phyloP scores from a whole-genome alignment of 2,797 vertebrate genomes.

The Typhlichthys eigenmanni region DNA sequence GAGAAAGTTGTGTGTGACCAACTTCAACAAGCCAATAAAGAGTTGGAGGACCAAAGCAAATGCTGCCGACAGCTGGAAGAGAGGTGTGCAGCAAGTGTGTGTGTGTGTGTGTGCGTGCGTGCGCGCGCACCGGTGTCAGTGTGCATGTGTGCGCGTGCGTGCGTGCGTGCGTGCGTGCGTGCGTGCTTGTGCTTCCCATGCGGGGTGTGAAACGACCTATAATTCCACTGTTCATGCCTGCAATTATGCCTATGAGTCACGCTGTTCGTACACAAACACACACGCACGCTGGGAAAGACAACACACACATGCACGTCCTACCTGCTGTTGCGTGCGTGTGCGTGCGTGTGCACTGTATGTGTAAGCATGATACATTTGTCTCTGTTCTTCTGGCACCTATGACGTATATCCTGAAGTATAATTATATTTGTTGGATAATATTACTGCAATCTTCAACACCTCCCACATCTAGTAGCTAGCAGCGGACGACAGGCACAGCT shows the following conservation, averaged over 20 bases:
- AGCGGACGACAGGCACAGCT: neutral
- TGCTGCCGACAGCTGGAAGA: conserved; percentile 75
- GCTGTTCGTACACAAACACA: conserved; percentile 46
- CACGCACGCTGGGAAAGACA: conserved; percentile 24
- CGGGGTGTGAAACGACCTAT: conserved; percentile 52
- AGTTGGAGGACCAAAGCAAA: conserved; percentile 72
- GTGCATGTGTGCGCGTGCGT: conserved; percentile 3
- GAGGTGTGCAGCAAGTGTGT: conserved; percentile 76
- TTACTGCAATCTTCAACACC: conserved; percentile 6
- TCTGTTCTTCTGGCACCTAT: neutral
- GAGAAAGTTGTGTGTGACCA: conserved; percentile 80
- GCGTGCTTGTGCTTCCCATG: conserved; percentile 45
- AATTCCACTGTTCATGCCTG: conserved; percentile 48
- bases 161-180: conserved; percentile 30
- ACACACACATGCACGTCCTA: conserved; percentile 6
- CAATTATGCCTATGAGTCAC: conserved; percentile 64
- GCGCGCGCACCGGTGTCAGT: conserved; percentile 22
- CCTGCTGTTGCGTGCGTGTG: conserved; percentile 13
- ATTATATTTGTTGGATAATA: conserved; percentile 19
- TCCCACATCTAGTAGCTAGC: neutral
- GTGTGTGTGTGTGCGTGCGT: conserved; percentile 18
- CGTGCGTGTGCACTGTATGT: conserved; percentile 13
- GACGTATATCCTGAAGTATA: conserved; percentile 18
- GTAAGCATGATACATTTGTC: neutral
- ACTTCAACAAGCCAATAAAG: conserved; percentile 74